These are phyloP conservation scores for Pelmatolapia mariae DNA, from an alignment of 2,113 vertebrate species.

Conservation along the genomic window DNA sequence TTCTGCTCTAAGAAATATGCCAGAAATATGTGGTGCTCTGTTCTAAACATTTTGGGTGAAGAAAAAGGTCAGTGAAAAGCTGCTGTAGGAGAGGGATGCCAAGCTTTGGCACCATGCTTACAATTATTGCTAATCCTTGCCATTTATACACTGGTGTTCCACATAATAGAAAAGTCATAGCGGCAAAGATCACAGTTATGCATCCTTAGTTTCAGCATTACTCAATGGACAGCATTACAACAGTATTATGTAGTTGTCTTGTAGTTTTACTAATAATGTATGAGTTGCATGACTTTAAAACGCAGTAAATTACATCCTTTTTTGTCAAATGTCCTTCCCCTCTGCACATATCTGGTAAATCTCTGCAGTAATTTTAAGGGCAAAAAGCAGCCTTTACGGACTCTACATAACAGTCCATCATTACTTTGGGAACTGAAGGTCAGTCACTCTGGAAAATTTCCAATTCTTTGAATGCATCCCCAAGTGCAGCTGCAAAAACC, in stretches of 20 bases:
- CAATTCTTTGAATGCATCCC: neutral
- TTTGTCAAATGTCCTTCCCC: neutral
- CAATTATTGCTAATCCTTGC: neutral
- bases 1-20: neutral
- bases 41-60: neutral
- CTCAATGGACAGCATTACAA: neutral
- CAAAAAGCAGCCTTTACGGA: neutral
- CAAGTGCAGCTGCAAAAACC: neutral
- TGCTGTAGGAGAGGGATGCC: neutral
- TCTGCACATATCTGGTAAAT: neutral
- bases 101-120: neutral
- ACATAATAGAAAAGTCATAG: neutral
- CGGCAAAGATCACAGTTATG: neutral
- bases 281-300: neutral
- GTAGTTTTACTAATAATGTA: neutral
- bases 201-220: neutral
- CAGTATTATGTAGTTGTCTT: neutral
- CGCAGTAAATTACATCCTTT: neutral
- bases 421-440: neutral
- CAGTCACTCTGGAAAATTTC: neutral
- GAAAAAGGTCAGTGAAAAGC: neutral
- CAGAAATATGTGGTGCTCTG: neutral
- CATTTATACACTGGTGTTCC: neutral
- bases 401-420: neutral
- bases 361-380: neutral